Conservation (phyloP, 2,888 invertebrate genomes). For the Campoplex capitator region DNA sequence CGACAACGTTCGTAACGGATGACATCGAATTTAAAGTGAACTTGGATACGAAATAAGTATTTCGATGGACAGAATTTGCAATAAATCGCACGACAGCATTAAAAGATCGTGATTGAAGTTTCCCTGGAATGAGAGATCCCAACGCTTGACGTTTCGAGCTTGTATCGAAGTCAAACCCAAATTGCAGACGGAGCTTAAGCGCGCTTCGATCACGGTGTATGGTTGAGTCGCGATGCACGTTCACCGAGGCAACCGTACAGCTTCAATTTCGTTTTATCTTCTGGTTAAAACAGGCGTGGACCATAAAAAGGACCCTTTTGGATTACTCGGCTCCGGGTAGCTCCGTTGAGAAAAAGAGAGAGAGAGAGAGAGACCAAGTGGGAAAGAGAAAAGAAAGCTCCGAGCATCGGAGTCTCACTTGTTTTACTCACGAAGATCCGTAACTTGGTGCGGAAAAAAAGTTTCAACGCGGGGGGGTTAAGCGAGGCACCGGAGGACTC, state of each 20-base stretch:
- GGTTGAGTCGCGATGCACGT: background rate
- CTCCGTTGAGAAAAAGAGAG: slow-evolving; percentile 3
- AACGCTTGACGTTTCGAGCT: background rate
- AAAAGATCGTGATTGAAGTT: slow-evolving; percentile 5
- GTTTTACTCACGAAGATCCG: background rate
- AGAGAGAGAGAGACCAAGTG: too few species aligned
- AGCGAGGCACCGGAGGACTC: slow-evolving; percentile 5
- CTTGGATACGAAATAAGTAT: background rate
- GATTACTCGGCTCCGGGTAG: background rate
- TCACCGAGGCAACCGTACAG: background rate
- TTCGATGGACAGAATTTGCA: background rate
- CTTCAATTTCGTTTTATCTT: slow-evolving; percentile 34
- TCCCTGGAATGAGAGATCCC: background rate
- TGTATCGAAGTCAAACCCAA: background rate
- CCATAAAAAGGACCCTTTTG: slow-evolving; percentile 24
- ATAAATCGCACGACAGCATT: background rate
- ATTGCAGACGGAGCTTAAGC: slow-evolving; percentile 11
- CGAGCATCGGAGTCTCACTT: slow-evolving; percentile 8
- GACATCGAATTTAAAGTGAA: background rate
- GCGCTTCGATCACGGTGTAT: background rate
- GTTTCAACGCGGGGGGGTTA: background rate
- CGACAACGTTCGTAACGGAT: background rate
- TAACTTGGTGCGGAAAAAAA: slow-evolving; percentile 9
- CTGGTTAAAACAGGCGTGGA: background rate
- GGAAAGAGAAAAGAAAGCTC: background rate